Percentiles rank a stretch among this genome's conserved stretches.
Conservation (phyloP, 2,888 invertebrate genomes). For the Papilio demoleus region DNA sequence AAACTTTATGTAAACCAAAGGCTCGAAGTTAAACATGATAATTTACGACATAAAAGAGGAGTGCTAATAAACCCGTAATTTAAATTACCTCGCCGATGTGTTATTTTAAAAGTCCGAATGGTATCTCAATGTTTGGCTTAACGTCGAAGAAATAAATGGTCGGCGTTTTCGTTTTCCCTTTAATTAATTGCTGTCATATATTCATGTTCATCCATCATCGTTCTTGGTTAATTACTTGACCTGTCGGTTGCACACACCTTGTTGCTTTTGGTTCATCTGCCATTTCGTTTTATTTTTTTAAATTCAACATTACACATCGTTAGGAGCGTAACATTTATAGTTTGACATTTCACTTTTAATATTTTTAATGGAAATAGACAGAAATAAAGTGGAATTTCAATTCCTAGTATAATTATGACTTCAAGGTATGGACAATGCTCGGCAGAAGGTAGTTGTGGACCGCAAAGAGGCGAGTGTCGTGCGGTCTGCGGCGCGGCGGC, state of each 20-base stretch:
- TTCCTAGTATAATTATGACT: background rate
- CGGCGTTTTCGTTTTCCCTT: constrained; percentile 37
- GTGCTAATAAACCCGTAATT: constrained; percentile 42
- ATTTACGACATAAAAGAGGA: constrained; percentile 43
- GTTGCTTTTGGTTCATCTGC: constrained; percentile 22
- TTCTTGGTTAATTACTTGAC: constrained; percentile 40
- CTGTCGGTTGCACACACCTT: constrained; percentile 34
- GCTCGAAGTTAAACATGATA: constrained; percentile 13
- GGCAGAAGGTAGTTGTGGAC: constrained; percentile 17
- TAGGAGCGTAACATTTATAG: background rate
- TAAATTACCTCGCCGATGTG: constrained; percentile 39
- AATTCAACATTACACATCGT: constrained; percentile 20
- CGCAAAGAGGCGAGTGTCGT: constrained; percentile 35
- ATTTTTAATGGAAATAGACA: background rate
- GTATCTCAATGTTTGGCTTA: constrained; percentile 33
- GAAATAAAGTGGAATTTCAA: background rate
- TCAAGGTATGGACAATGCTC: constrained; percentile 3
- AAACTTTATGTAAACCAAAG: constrained; percentile 41
- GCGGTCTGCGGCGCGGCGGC: constrained; percentile 29
- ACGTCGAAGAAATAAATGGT: constrained; percentile 32
- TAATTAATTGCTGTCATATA: constrained; percentile 42
- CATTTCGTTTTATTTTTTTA: constrained; percentile 31
- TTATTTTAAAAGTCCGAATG: constrained; percentile 30
- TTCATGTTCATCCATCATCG: constrained; percentile 43
- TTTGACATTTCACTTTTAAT: background rate